Evolutionary conservation across 2,797 vertebrate genomes (phyloP), one percentile per base, ranked within the genome.

Genomic region (Pseudopleuronectes americanus): DNA sequence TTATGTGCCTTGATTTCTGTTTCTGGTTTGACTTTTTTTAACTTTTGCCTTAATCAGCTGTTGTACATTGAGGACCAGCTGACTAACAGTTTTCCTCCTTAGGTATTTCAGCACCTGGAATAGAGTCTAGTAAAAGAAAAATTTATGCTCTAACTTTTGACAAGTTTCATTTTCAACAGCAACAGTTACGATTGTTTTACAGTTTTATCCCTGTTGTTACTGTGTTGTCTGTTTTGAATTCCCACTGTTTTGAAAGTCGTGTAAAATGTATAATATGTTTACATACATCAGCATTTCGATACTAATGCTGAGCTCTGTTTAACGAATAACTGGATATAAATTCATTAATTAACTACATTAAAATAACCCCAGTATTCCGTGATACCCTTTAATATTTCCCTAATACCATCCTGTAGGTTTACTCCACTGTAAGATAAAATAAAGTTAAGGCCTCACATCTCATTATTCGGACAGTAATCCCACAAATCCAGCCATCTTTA

Each of bases 61-160:
- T 36, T 62, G 38, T 36, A 60, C 67, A 22, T 49, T 57, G 68
- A 66, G 38, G 54, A 70, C 3, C 31, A 5, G 68, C 58, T 63
- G 2, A 45, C 36, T 79, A 77, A 83, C 57, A 3, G 22, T 63
- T 79, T 82, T 60, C 16, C 36, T 86, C 80, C 64, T 24, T 74
- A 85, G 79, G 66, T 80, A 8, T 76, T 12, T 22, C n/a, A 72
- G 54, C 17, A 22, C 7, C 45, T 57, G 77, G 76, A 66, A 69
- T 31, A 66, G 47, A 33, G 3, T 48, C 22, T 17, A 59, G 69
- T 71, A 82, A 65, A 65, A 38, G 12, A 65, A 65, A 38, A 3
- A 38, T 12, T 4, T 38, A 38, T 13, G 36, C 36, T 38, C 12
- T 38, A 38, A 38, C 36, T 13, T 77, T 17, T 59, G 5, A 28